Evolutionary conservation across 2,797 vertebrate genomes (phyloP).

Genomic region (Bufotes viridis): DNA sequence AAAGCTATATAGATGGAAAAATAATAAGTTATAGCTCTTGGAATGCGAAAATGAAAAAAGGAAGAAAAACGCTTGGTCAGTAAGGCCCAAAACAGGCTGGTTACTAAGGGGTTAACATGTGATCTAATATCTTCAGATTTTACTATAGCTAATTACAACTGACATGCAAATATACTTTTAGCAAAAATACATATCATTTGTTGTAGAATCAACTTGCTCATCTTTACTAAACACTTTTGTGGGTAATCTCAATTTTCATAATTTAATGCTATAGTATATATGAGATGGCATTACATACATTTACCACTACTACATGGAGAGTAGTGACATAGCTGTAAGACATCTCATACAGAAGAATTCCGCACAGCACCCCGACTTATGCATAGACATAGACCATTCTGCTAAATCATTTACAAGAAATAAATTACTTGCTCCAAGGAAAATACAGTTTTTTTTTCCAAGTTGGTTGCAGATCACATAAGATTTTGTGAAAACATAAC

Average conservation of each 20-base stretch:
- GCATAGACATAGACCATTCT: slow-evolving; percentile 34
- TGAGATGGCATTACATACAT: not conserved
- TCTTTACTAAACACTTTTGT: no score
- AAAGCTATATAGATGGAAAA: no score
- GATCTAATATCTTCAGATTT: no score
- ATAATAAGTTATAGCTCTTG: no score
- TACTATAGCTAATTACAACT: not conserved
- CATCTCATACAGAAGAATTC: slow-evolving; percentile 24
- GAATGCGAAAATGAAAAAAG: no score
- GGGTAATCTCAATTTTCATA: not conserved
- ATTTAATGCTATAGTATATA: not conserved
- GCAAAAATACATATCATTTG: not conserved
- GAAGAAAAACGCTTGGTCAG: no score
- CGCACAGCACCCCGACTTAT: not conserved
- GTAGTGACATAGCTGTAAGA: slow-evolving; percentile 6
- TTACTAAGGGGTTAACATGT: no score
- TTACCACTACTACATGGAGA: not conserved
- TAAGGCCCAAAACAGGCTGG: no score
- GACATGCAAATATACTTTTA: not conserved
- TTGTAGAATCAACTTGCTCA: no score
- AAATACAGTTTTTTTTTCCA: slow-evolving; percentile 26
- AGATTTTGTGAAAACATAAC: slow-evolving; percentile 44
- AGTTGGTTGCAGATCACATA: slow-evolving; percentile 45
- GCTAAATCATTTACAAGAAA: slow-evolving; percentile 54
- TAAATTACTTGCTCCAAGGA: slow-evolving; percentile 52